These are phyloP conservation scores for Galago senegalensis DNA, from an alignment of 2,797 vertebrate species.

Conservation along the genomic window DNA sequence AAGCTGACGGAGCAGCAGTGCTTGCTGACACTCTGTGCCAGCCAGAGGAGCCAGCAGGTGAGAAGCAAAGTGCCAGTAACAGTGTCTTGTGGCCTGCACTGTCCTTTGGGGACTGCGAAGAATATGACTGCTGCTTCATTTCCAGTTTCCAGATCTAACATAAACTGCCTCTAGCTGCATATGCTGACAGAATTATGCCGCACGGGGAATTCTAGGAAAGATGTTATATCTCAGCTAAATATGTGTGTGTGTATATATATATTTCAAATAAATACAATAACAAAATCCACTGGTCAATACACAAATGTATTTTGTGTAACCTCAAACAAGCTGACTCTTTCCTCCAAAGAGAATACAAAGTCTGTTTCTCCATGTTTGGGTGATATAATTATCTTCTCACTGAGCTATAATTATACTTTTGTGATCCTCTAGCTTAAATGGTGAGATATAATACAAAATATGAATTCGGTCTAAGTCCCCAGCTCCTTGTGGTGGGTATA, in stretches of 20 bases:
- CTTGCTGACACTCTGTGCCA: background rate
- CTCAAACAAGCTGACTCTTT: background rate
- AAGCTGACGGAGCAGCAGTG: background rate
- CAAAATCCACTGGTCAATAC: background rate
- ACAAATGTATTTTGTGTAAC: background rate
- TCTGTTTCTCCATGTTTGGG: background rate
- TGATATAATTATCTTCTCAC: background rate
- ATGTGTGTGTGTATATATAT: no score
- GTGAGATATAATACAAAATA: background rate
- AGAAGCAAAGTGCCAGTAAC: background rate
- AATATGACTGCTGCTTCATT: background rate
- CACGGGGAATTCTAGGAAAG: background rate
- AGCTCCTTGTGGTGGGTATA: background rate
- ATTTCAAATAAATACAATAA: background rate
- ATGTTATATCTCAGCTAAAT: background rate
- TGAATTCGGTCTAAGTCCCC: background rate
- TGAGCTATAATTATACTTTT: background rate
- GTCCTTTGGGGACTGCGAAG: background rate
- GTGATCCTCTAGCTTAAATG: background rate
- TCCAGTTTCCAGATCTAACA: background rate
- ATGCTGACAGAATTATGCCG: background rate
- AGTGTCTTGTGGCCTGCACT: background rate
- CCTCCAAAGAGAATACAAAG: background rate
- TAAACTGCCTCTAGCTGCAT: background rate
- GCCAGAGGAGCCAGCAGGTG: background rate